Conservation (phyloP, 2,888 invertebrate species). For the Lithophane ornitopus region DNA sequence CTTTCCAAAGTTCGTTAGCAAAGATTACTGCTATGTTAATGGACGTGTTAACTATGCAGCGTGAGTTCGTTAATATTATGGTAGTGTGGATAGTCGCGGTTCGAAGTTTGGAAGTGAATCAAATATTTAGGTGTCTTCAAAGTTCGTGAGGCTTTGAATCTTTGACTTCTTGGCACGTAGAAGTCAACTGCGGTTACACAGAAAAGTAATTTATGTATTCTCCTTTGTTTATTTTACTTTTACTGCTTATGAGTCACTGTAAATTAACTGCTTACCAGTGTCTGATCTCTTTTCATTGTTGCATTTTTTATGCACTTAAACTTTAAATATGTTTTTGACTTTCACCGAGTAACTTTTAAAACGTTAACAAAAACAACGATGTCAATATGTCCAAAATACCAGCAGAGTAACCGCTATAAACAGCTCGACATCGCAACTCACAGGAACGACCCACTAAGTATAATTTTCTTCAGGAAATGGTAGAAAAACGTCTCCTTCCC, state of each 20-base stretch:
- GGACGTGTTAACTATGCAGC: constrained; percentile 34
- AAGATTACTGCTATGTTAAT: constrained; percentile 32
- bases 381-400: constrained; percentile 20
- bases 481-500: constrained; percentile 55
- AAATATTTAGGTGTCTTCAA: constrained; percentile 52
- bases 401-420: constrained; percentile 32
- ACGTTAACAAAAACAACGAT: neutral
- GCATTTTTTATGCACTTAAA: too few species aligned
- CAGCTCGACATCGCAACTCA: constrained; percentile 40
- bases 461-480: constrained; percentile 61
- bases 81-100: constrained; percentile 21
- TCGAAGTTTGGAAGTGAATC: constrained; percentile 47
- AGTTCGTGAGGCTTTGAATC: constrained; percentile 46
- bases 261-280: neutral
- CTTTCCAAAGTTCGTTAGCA: constrained; percentile 24
- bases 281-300: neutral
- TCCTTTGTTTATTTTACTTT: neutral
- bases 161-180: constrained; percentile 35
- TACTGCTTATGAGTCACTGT: neutral
- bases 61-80: constrained; percentile 44
- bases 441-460: constrained; percentile 55
- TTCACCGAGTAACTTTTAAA: neutral
- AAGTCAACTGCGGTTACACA: constrained; percentile 12
- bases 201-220: neutral
- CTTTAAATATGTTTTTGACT: neutral